These are phyloP conservation scores for Diphyllodes magnificus DNA, from an alignment of 2,113 vertebrate species.

Conservation along the genomic window DNA sequence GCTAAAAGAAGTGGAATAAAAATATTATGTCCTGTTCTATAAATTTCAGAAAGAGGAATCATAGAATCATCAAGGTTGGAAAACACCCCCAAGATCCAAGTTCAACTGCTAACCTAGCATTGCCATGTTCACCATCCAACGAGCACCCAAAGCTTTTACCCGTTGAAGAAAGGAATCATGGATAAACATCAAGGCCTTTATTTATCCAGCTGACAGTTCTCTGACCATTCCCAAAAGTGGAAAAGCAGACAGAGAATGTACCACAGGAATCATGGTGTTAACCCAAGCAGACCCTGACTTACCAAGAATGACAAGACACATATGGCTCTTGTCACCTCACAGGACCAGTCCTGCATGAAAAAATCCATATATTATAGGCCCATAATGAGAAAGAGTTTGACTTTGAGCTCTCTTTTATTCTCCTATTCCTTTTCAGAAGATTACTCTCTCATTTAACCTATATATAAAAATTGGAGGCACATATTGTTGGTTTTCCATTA, in stretches of 20 bases:
- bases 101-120: not conserved
- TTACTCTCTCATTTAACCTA: not conserved
- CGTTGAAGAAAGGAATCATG: not conserved
- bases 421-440: not conserved
- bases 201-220: not conserved
- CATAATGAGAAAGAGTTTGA: not conserved
- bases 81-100: not conserved
- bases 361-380: not conserved
- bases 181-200: not conserved
- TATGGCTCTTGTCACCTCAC: not conserved
- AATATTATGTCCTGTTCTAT: not conserved
- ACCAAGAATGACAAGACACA: not conserved
- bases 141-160: not conserved
- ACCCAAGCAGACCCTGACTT: not conserved
- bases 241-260: not conserved
- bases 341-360: not conserved
- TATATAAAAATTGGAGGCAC: not conserved
- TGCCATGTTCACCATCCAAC: not conserved
- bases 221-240: not conserved
- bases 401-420: not conserved
- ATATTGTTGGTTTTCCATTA: not conserved
- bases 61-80: not conserved
- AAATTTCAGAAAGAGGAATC: not conserved
- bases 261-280: not conserved
- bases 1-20: not conserved